Base-by-base conservation (phyloP, 2,888 invertebrate genomes). In the Fragum sueziense region DNA sequence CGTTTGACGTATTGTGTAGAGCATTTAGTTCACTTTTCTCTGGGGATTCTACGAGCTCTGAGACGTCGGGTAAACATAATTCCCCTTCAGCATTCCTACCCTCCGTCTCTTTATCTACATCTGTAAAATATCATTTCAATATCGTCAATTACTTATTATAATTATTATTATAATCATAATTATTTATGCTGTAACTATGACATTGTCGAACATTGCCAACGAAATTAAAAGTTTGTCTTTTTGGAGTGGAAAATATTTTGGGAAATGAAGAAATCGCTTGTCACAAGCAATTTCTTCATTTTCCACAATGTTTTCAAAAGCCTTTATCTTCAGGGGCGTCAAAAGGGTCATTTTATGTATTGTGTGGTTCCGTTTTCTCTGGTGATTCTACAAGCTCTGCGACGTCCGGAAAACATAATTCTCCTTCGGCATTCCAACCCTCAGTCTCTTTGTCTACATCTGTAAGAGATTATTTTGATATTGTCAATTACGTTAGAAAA, bases 361-460 rank as follows among this genome's bases (percentile, higher is more conserved):
- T 37, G 37, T 37, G 37, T 37, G 6, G 6, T 9, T 14, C 37
- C 37, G 14, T 37, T 37, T 59, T 47, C n/a, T n/a, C 47, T 17
- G 51, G 37, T 25, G 31, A 52, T 14, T 57, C 71, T 25, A 37
- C 70, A 31, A 33, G 25, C 17, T 31, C 67, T 20, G 29, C 14
- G 22, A 31, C 41, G 6, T 70, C 74, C n/a, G 67, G 33, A n/a
- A 71, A 22, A 33, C 37, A 76, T n/a, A 76, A 25, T 14, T 70
- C 69, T 27, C 29, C 41, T 34, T 74, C 70, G 22, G 25, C 67
- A 67, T 70, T 41, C 17, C 41, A 72, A 29, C 72, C 27, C 2
- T 69, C 71, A 14, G 69, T 65, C 37, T 62, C 78, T 25, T 79
- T 70, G 34, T 62, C 74, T 4, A 47, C 70, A 27, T 79, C 78